These are phyloP conservation scores for Brachypteracias leptosomus DNA, from an alignment of 2,113 vertebrate species.

Conservation along the genomic window DNA sequence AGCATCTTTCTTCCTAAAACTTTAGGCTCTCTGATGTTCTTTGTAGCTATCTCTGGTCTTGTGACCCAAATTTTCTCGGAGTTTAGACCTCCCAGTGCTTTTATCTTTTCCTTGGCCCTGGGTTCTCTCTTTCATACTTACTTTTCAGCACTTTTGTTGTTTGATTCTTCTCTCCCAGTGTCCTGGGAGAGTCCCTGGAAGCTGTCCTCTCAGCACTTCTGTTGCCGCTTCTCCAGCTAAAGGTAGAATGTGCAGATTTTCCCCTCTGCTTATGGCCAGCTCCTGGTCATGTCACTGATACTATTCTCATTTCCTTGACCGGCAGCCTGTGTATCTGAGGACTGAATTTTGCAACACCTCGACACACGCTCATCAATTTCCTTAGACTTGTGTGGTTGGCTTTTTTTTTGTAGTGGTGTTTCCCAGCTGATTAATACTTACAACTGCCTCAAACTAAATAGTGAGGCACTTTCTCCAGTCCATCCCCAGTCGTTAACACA, in stretches of 20 bases:
- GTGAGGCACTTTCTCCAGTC: background rate
- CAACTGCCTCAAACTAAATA: background rate
- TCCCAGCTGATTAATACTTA: background rate
- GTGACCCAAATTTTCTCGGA: background rate
- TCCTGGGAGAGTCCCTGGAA: background rate
- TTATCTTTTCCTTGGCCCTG: background rate
- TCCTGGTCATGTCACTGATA: background rate
- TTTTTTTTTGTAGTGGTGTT: background rate
- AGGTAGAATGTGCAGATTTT: background rate
- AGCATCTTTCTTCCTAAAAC: background rate
- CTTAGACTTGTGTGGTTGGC: background rate
- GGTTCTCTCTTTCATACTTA: background rate
- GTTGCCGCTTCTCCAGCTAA: background rate
- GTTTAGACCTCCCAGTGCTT: background rate
- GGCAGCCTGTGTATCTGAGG: background rate
- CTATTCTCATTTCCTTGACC: background rate
- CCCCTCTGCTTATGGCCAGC: background rate
- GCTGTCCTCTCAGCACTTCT: background rate
- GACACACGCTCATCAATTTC: background rate
- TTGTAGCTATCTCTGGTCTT: background rate
- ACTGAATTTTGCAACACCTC: background rate
- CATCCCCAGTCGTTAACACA: fast-evolving
- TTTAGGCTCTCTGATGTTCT: background rate
- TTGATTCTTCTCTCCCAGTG: background rate
- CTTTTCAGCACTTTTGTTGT: background rate